Evolutionary conservation across 2,888 invertebrate genomes (phyloP).

Genomic region (Gasteruption jaculator): DNA sequence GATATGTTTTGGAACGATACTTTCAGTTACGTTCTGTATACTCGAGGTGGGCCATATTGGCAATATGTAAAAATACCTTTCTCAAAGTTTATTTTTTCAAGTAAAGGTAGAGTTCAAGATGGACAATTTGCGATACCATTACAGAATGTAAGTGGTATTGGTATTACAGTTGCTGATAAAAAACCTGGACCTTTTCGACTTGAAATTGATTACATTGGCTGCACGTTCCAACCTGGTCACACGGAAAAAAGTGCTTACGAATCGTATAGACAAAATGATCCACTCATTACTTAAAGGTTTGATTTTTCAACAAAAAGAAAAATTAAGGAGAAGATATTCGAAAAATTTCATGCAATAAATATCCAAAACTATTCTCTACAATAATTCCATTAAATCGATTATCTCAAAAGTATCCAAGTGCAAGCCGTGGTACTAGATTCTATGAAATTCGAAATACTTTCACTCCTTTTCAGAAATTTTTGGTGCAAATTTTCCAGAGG

Average conservation of each 20-base stretch:
- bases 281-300: background rate
- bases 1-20: slow-evolving; percentile 89
- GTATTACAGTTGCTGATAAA: slow-evolving; percentile 77
- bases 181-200: slow-evolving; percentile 80
- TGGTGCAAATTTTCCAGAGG: no score
- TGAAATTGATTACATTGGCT: slow-evolving; percentile 90
- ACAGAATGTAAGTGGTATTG: slow-evolving; percentile 66
- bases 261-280: slow-evolving; percentile 27
- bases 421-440: no score
- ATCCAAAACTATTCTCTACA: no score
- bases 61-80: slow-evolving; percentile 87
- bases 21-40: slow-evolving; percentile 81
- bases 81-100: slow-evolving; percentile 81
- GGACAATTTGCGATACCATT: slow-evolving; percentile 64
- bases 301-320: no score
- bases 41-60: slow-evolving; percentile 99
- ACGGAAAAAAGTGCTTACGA: slow-evolving; percentile 90
- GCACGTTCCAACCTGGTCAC: slow-evolving; percentile 76
- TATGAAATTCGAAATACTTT: no score
- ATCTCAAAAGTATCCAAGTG: no score
- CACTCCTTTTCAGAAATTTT: no score
- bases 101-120: slow-evolving; percentile 85
- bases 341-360: no score
- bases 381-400: no score
- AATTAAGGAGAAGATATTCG: no score